Conservation (phyloP, 2,113 vertebrate species). For the Myodes glareolus region DNA sequence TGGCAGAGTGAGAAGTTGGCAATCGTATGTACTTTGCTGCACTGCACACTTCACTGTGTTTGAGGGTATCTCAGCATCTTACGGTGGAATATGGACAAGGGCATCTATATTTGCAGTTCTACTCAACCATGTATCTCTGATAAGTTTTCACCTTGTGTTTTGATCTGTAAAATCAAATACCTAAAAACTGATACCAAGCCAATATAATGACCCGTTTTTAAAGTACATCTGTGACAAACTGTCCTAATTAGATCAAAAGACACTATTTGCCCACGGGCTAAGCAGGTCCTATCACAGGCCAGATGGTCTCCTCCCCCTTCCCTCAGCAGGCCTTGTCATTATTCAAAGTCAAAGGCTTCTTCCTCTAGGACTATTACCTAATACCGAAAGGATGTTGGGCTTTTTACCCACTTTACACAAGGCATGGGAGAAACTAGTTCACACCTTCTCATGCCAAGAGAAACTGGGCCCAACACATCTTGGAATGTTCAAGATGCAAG, state of each 20-base stretch:
- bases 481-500: neutral
- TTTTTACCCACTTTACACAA: neutral
- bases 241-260: conserved; percentile 22
- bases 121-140: neutral
- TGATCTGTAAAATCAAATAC: neutral
- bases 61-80: neutral
- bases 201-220: neutral
- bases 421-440: too few species aligned
- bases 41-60: neutral
- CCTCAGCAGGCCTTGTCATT: neutral
- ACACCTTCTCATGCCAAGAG: neutral
- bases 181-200: neutral
- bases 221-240: neutral
- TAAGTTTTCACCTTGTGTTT: neutral
- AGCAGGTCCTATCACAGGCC: accelerated
- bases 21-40: neutral
- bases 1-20: neutral
- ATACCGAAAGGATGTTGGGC: neutral
- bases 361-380: neutral
- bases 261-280: neutral
- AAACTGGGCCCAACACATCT: neutral
- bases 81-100: neutral
- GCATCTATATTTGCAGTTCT: neutral
- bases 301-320: neutral
- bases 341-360: neutral